These are phyloP conservation scores for Lasiommata megera DNA, from an alignment of 2,888 invertebrate species.

Conservation along the genomic window DNA sequence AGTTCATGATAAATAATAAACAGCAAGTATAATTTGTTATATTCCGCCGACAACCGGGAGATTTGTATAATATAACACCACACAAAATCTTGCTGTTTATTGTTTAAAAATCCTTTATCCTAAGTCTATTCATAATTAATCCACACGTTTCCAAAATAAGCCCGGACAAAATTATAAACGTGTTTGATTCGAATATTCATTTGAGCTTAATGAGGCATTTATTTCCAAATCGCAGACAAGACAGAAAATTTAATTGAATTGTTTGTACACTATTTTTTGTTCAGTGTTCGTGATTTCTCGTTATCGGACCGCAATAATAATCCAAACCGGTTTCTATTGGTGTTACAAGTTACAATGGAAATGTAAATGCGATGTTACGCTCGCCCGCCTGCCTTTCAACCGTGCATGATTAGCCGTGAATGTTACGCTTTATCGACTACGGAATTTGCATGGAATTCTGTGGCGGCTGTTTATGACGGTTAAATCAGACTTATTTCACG, in stretches of 20 bases:
- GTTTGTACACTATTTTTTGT: not conserved
- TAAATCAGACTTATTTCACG: not conserved
- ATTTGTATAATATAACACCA: too few relatives aligned
- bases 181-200: too few relatives aligned
- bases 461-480: not conserved
- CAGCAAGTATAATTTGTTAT: too few relatives aligned
- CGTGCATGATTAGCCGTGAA: slow-evolving; percentile 17
- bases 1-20: too few relatives aligned
- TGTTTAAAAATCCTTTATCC: too few relatives aligned
- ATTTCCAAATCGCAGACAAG: too few relatives aligned
- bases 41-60: too few relatives aligned
- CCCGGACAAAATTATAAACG: too few relatives aligned
- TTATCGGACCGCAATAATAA: slow-evolving; percentile 1
- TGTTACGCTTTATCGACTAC: slow-evolving; percentile 8
- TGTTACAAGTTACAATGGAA: slow-evolving; percentile 10
- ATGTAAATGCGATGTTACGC: slow-evolving; percentile 17
- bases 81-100: too few relatives aligned
- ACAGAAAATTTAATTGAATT: too few relatives aligned
- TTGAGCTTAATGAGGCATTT: too few relatives aligned
- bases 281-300: not conserved
- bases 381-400: slow-evolving; percentile 18
- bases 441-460: slow-evolving; percentile 9
- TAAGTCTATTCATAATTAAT: not conserved
- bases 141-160: too few relatives aligned
- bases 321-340: slow-evolving; percentile 5